phyloP scores from a whole-genome alignment of 92 coral and sea anemone genomes.

The Epizoanthus ramosus region DNA sequence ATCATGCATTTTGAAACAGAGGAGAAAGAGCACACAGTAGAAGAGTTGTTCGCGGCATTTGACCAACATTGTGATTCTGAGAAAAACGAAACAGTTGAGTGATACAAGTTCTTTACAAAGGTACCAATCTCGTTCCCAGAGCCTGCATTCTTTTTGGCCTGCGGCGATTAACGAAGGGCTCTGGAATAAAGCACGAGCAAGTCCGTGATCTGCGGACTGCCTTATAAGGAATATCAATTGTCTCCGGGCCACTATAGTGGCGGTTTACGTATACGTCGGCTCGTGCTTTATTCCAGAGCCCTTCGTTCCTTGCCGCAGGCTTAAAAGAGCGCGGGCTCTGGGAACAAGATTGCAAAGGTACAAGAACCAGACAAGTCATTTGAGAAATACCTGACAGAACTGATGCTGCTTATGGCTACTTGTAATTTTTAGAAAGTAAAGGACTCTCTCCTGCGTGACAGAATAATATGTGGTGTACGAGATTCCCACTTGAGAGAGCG shows the following conservation, averaged over 20 bases:
- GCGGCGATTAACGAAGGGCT: too few species aligned
- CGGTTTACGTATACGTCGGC: too few species aligned
- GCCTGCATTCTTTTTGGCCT: too few species aligned
- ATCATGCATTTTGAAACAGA: slow-evolving; percentile 19
- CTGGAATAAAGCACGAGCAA: too few species aligned
- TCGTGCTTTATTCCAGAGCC: too few species aligned
- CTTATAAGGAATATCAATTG: too few species aligned
- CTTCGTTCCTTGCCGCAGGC: too few species aligned
- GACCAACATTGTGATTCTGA: slow-evolving; percentile 59
- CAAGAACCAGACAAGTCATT: slow-evolving; percentile 53
- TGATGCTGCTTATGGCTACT: slow-evolving; percentile 44
- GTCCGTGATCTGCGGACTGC: too few species aligned
- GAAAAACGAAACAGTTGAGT: slow-evolving; percentile 56
- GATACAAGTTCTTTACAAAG: slow-evolving; percentile 55
- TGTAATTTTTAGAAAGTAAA: slow-evolving; percentile 50
- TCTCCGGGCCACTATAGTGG: too few species aligned
- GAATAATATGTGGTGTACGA: slow-evolving; percentile 56
- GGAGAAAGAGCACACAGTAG: slow-evolving; percentile 12
- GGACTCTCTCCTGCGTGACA: slow-evolving; percentile 53
- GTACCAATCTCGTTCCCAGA: too few species aligned
- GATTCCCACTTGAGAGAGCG: slow-evolving; percentile 25
- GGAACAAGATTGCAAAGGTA: too few species aligned
- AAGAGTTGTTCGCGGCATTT: slow-evolving; percentile 41
- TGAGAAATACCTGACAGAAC: slow-evolving; percentile 57
- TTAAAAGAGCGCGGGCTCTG: too few species aligned